Percentiles rank a stretch among this genome's conserved stretches.
Conservation (phyloP, 2,113 vertebrate species). For the Xiphorhynchus elegans region DNA sequence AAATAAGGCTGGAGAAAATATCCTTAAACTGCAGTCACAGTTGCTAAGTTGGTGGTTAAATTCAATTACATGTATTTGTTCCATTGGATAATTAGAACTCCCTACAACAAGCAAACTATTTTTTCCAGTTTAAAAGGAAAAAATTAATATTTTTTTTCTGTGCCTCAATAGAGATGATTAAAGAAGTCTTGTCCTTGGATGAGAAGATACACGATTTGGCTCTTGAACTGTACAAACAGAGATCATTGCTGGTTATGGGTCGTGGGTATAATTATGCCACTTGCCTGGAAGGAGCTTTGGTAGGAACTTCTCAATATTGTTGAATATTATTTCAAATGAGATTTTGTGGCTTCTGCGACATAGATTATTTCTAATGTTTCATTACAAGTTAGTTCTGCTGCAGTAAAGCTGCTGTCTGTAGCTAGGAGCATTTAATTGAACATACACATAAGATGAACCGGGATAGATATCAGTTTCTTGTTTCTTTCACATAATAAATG, state of each 20-base stretch:
- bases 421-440: not conserved
- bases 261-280: conserved; percentile 96
- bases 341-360: not conserved
- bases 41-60: not conserved
- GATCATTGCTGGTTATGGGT: conserved; percentile 93
- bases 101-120: not conserved
- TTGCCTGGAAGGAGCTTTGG: conserved; percentile 96
- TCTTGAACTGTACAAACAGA: conserved; percentile 89
- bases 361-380: not conserved
- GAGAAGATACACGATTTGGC: conserved; percentile 88
- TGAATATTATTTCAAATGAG: not conserved
- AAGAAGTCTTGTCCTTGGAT: conserved; percentile 88
- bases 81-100: not conserved
- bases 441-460: not conserved
- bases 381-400: not conserved
- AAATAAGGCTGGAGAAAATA: not conserved
- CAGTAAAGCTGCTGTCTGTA: not conserved
- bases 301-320: conserved; percentile 66
- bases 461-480: not conserved
- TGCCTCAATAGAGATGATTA: conserved; percentile 80
- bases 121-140: not conserved
- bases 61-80: not conserved
- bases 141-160: not conserved
- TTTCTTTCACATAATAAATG: not conserved
- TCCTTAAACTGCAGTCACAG: not conserved